phyloP scores from a whole-genome alignment of 2,888 invertebrate species.

The Limnephilus lunatus region DNA sequence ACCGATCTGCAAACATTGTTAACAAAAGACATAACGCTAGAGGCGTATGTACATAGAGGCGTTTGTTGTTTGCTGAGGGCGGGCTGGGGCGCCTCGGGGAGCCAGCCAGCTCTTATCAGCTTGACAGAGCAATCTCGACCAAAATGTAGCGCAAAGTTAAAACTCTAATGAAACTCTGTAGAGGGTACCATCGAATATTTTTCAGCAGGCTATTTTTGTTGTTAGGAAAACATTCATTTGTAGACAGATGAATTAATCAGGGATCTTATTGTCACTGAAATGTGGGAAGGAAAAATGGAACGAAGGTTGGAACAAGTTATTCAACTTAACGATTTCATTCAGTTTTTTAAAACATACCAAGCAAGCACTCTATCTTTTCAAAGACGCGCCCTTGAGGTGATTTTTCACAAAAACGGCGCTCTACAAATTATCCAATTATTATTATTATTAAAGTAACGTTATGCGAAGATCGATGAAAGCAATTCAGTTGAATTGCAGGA shows the following conservation, averaged over 20 bases:
- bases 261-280: neutral
- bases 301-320: neutral
- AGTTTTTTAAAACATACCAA: too few species aligned
- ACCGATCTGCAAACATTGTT: constrained; percentile 47
- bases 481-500: neutral
- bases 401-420: too few species aligned
- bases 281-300: neutral
- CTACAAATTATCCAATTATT: too few species aligned
- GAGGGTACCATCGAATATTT: neutral
- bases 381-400: too few species aligned
- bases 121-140: neutral
- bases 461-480: neutral
- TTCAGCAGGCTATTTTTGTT: neutral
- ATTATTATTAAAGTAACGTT: neutral
- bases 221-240: neutral
- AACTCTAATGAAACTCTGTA: neutral
- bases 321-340: too few species aligned
- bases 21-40: constrained; percentile 32
- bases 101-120: neutral
- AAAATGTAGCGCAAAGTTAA: neutral
- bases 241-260: neutral
- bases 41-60: neutral
- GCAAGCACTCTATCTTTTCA: too few species aligned
- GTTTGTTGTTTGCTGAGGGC: neutral
- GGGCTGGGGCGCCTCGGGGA: constrained; percentile 17